Evolutionary conservation across 2,113 vertebrate genomes (phyloP).

Genomic region (Engraulis encrasicolus): DNA sequence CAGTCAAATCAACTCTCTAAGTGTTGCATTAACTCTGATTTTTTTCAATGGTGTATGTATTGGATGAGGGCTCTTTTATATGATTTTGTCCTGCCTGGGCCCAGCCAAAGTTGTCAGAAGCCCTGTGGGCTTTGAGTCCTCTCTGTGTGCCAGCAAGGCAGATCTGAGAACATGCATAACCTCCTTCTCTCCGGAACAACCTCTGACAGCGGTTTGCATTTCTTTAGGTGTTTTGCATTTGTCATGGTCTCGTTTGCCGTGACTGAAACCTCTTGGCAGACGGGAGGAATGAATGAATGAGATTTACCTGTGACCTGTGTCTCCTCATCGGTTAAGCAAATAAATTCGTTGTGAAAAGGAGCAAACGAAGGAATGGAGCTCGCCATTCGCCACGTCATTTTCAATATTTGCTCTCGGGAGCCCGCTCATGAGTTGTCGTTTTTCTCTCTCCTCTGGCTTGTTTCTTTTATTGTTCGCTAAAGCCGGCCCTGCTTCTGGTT

Average conservation of each 20-base stretch:
- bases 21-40: no score
- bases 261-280: constrained; percentile 36
- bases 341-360: constrained; percentile 35
- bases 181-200: neutral
- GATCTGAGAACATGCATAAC: constrained; percentile 28
- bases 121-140: no score
- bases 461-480: neutral
- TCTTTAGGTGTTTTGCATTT: constrained; percentile 44
- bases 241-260: constrained; percentile 29
- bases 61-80: no score
- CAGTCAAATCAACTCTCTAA: no score
- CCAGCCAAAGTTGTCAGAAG: no score
- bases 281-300: constrained; percentile 23
- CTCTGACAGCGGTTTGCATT: constrained; percentile 29
- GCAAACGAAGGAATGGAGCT: neutral
- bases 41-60: no score
- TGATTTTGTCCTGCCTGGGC: no score
- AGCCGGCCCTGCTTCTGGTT: neutral
- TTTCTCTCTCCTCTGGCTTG: neutral
- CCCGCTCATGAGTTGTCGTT: neutral
- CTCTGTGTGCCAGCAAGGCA: constrained; percentile 24
- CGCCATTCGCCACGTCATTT: neutral
- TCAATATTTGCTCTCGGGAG: neutral
- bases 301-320: constrained; percentile 39
- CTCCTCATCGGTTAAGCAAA: constrained; percentile 39